Evolutionary conservation across 2,113 vertebrate genomes (phyloP), one percentile per base, ranked within the genome.

Genomic region (Vireo altiloquus): DNA sequence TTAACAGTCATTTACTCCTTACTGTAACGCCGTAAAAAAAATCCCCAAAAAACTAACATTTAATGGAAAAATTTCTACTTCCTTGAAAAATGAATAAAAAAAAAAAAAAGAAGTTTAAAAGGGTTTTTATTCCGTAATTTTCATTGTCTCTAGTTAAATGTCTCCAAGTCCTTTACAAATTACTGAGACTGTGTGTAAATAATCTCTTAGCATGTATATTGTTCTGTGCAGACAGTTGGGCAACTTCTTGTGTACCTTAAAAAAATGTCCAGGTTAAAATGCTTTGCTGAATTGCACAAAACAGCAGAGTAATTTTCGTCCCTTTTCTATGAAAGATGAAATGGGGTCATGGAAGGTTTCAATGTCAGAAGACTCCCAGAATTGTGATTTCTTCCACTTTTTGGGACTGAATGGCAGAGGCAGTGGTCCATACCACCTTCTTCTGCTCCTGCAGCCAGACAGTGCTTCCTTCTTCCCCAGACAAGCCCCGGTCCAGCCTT

Each of bases 391-490:
- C 64, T 81, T 90, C 56, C n/a, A 61, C 49, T 18, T 78, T 90
- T 81, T n/a, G 60, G 28, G 68, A 60, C 24, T 35, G 68, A 66
- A 57, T 81, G 63, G 88, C 53, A 64, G 71, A 86, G 14, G 42
- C 59, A 39, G 35, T 6, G 24, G 42, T 68, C 72, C 66, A 20
- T 47, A 47, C 19, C 60, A 90, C 21, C 39, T 77, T 54, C 52
- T 76, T 54, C 90, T 89, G 78, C 76, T 93, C 65, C 65, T 37
- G 13, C 24, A 53, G 78, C 25, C 11, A 46, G 61, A 84, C 89
- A 91, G 77, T 70, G 74, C 71, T 77, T 76, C 85, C 80, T 84
- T 93, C 69, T 94, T 80, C 57, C n/a, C 47, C 68, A 95, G 91
- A 82, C 75, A 87, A 94, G 42, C 71, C 87, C 72, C 9, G 18